Evolutionary conservation across 2,797 vertebrate species (phyloP), one percentile per base, ranked within the genome.

Genomic region (Lateolabrax maculatus): DNA sequence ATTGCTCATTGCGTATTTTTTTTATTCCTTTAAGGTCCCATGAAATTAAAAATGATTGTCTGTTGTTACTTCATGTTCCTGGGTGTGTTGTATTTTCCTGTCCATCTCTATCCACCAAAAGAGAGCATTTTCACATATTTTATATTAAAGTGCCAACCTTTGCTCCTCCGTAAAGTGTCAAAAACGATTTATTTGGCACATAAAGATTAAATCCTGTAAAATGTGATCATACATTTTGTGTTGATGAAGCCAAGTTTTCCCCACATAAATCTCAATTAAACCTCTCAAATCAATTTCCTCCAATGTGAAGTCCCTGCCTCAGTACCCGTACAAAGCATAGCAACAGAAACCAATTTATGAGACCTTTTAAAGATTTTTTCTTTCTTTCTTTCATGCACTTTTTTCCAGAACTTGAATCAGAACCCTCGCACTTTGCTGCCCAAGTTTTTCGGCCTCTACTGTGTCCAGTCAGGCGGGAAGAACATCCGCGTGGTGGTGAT

Each of bases 401-500:
- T 46, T n/a, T 23, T 65, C 16, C 92, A 99, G 98, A 99, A 99
- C 91, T 93, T 99, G 91, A 99, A 99, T 92, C 98, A 99, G 94
- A 99, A 99, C 90, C 98, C 98, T 2, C 96, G 98, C 85, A 99
- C 98, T 0, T 93, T 99, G 90, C 95, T 99, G 90, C 98, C 98
- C 75, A 99, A 99, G 93, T 99, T 99, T 71, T 99, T 98, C 0
- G 98, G 98, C 84, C 96, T 99, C 62, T 99, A 99, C 93, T 99
- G 98, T 0, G 97, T 99, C 88, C 98, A 99, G 78, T 99, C 98
- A 0, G 98, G 98, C 0, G 98, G 98, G 61, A 99, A 99, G 93
- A 99, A 99, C 92, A 99, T 99, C 90, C 97, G 98, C 0, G 95
- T 99, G 84, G 98, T 97, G 6, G 98, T 99, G 71, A 99, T 99